Percentiles rank a stretch among this genome's conserved stretches.
Evolutionary conservation across 1,140 invertebrate species (phyloP).

Genomic region (Agrilus planipennis): DNA sequence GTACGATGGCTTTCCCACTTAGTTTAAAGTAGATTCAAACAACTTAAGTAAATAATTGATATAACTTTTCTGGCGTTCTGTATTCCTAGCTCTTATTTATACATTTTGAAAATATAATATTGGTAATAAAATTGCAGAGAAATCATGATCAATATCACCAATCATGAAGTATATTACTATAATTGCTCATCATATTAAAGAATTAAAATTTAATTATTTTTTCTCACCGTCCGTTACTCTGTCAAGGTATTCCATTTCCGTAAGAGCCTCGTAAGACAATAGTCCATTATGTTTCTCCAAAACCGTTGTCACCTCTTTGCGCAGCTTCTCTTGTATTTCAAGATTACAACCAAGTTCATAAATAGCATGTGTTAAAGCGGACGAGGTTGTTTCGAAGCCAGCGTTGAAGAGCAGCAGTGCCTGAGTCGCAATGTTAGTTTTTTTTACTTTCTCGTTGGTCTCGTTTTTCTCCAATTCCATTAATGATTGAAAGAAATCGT

Average conservation of each 20-base stretch:
- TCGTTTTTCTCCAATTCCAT: constrained; percentile 30
- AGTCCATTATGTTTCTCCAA: constrained; percentile 35
- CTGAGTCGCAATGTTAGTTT: constrained; percentile 34
- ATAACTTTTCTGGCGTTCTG: no score
- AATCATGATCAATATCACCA: no score
- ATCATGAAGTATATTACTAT: no score
- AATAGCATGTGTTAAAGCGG: constrained; percentile 50
- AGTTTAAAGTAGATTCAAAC: no score
- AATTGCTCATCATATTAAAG: no score
- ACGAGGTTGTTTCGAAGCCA: constrained; percentile 52
- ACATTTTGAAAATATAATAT: no score
- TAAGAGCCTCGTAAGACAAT: constrained; percentile 44
- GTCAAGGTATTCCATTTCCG: constrained; percentile 44
- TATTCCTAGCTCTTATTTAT: no score
- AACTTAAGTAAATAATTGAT: no score
- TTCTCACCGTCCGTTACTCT: constrained; percentile 38
- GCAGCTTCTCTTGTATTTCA: constrained; percentile 38
- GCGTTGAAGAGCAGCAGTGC: constrained; percentile 47
- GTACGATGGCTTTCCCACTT: no score
- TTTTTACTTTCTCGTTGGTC: constrained; percentile 13
- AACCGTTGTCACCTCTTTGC: constrained; percentile 31
- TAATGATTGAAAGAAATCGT: constrained; percentile 5
- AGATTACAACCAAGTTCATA: constrained; percentile 48
- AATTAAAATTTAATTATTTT: no score
- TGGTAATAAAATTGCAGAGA: no score